A percentile compares a stretch with the other conserved stretches of the same genome.
Conservation (phyloP, 2,888 invertebrate species). For the Polydrusus cervinus region DNA sequence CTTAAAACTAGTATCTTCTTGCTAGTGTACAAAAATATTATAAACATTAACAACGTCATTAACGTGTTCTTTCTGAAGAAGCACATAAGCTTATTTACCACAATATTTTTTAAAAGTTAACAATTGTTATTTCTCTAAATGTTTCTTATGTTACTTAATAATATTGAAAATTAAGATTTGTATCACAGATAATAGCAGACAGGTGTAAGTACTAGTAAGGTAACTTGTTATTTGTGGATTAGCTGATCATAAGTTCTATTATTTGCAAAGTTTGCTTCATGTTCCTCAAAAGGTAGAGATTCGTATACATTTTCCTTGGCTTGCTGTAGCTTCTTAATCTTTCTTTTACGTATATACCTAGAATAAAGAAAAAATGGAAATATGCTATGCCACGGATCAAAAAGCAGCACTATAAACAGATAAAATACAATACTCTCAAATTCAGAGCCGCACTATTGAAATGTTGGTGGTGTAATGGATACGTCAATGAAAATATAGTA, state of each 20-base stretch:
- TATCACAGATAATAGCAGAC: conserved; percentile 53
- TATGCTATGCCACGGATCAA: too few relatives aligned
- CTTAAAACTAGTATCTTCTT: too few relatives aligned
- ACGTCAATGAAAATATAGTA: too few relatives aligned
- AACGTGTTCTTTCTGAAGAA: too few relatives aligned
- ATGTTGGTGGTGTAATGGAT: too few relatives aligned
- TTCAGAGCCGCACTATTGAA: too few relatives aligned
- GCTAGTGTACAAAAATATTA: too few relatives aligned
- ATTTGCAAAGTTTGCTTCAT: conserved; percentile 59
- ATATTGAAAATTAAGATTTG: conserved; percentile 29
- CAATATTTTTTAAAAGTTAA: too few relatives aligned
- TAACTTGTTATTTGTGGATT: conserved; percentile 60
- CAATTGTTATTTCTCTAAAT: not conserved
- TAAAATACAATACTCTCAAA: too few relatives aligned
- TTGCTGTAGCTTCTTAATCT: conserved; percentile 47
- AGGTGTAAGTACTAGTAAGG: conserved; percentile 25
- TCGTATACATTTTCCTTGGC: conserved; percentile 64
- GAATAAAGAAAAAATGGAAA: conserved; percentile 34
- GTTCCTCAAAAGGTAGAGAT: conserved; percentile 67
- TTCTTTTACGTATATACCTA: conserved; percentile 61
- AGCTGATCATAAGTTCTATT: conserved; percentile 66
- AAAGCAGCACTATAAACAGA: too few relatives aligned
- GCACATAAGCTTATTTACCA: too few relatives aligned
- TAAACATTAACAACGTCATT: too few relatives aligned
- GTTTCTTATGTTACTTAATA: conserved; percentile 10